Base-by-base conservation (phyloP, 2,888 invertebrate genomes). In the Agrochola circellaris region DNA sequence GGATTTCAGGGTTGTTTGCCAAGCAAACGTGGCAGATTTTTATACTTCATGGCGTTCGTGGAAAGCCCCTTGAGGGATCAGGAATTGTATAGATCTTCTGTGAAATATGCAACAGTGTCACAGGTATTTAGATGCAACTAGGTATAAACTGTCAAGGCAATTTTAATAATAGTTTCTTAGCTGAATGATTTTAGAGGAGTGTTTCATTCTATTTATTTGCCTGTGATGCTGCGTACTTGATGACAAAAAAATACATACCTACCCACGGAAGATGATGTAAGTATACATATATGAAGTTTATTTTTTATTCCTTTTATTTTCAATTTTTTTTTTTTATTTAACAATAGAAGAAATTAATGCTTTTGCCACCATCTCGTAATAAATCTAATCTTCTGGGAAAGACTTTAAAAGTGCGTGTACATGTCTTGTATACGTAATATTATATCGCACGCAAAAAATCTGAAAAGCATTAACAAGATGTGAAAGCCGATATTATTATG, bases 401-500 rank as follows among this genome's bases (percentile, higher is more conserved):
- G 2, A 26, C n/a, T 20, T 58, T 13, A 26, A 20, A 38, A 38
- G n/a, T 20, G 3, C 5, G n/a, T 56, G 9, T 65, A 66, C 38
- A 3, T 54, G 11, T 38, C 45, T 66, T 65, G 30, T n/a, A 5
- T 56, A 26, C 8, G 20, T 48, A 69, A 62, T 69, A 70, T 66
- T 60, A 34, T 54, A 60, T 56, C 17, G 1, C 38, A 56, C 23
- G 20, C 54, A n/a, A n/a, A n/a, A n/a, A n/a, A n/a, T n/a, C 17
- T 56, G 60, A 64, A 54, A 81, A 79, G 38, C 77, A 65, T 82
- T 64, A 79, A 34, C 34, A 26, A 58, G 58, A 61, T 68, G 48
- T 45, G 80, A 61, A 81, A 82, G 13, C 54, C 56, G 81, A 82
- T 81, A 84, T 70, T 81, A 69, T 58, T 69, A 58, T 23, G 26